Percentiles rank a stretch among this genome's conserved stretches.
These are phyloP conservation scores for Heliothis peltigera DNA, from an alignment of 2,888 invertebrate genomes.

Conservation along the genomic window DNA sequence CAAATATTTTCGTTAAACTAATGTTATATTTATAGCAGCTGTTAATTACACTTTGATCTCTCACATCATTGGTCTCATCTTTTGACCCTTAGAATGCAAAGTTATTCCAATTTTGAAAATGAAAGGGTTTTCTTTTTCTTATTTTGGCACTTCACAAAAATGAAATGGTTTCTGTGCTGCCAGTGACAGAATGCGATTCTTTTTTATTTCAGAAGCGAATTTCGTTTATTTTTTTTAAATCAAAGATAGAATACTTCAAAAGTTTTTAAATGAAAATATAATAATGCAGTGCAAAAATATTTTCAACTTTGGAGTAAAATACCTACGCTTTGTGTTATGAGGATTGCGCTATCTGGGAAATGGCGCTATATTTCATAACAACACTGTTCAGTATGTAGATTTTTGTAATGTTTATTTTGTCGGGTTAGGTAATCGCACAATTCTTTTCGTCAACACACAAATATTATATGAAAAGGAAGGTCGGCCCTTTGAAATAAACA, in stretches of 20 bases:
- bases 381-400: conserved; percentile 3
- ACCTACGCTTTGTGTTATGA: not conserved
- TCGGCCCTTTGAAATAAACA: conserved; percentile 66
- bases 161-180: conserved; percentile 6
- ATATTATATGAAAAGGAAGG: conserved; percentile 58
- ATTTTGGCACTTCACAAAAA: no score
- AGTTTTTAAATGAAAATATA: not conserved
- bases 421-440: conserved; percentile 37
- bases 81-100: conserved; percentile 32
- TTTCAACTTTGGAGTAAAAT: not conserved
- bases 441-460: conserved; percentile 58
- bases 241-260: not conserved
- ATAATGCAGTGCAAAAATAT: not conserved
- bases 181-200: conserved; percentile 1
- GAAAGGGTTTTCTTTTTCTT: conserved; percentile 5
- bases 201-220: not conserved
- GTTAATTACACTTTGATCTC: conserved; percentile 56
- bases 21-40: conserved; percentile 36
- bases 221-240: no score
- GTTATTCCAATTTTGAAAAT: conserved; percentile 32
- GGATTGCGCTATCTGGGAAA: not conserved
- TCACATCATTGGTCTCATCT: conserved; percentile 36
- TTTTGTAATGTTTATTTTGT: conserved; percentile 41
- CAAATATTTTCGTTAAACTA: conserved; percentile 29
- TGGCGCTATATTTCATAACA: not conserved